Evolutionary conservation across 37 sponge, comb jelly and placozoan species (phyloP).

Genomic region (Beroe ovata): DNA sequence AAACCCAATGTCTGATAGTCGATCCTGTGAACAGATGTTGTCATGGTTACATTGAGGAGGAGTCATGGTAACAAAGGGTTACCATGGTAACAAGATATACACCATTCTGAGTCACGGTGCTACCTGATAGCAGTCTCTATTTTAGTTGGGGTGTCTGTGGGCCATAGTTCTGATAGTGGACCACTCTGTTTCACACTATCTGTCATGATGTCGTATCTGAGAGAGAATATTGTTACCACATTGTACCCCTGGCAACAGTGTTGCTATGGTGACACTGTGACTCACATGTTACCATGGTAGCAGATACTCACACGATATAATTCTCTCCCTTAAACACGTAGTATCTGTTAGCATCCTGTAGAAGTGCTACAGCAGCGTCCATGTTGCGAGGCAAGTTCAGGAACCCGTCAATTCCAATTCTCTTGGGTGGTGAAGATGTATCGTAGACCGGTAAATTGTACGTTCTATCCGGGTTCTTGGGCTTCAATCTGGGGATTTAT

Average conservation of each 20-base stretch:
- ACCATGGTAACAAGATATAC: no score
- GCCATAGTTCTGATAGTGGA: neutral
- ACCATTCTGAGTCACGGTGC: neutral
- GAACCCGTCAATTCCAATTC: constrained; percentile 11
- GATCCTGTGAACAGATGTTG: no score
- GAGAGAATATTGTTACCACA: no score
- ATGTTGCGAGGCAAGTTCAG: neutral
- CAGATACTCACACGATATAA: neutral
- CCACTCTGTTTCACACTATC: neutral
- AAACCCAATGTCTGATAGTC: neutral
- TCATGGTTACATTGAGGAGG: no score
- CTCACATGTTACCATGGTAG: neutral
- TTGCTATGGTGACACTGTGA: no score
- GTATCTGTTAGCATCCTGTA: constrained; percentile 14
- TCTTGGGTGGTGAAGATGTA: neutral
- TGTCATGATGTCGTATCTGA: neutral
- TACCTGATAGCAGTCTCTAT: neutral
- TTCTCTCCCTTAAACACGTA: constrained; percentile 42
- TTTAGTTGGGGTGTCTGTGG: neutral
- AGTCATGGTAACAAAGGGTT: no score
- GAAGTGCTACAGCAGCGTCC: neutral
- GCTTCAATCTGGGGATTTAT: no score
- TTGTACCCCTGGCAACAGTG: no score
- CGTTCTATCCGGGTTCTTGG: constrained; percentile 8
- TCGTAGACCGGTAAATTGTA: neutral